A percentile compares a stretch with the other conserved stretches of the same genome.
phyloP scores from a whole-genome alignment of 2,888 invertebrate species.

The Synergus itoensis region DNA sequence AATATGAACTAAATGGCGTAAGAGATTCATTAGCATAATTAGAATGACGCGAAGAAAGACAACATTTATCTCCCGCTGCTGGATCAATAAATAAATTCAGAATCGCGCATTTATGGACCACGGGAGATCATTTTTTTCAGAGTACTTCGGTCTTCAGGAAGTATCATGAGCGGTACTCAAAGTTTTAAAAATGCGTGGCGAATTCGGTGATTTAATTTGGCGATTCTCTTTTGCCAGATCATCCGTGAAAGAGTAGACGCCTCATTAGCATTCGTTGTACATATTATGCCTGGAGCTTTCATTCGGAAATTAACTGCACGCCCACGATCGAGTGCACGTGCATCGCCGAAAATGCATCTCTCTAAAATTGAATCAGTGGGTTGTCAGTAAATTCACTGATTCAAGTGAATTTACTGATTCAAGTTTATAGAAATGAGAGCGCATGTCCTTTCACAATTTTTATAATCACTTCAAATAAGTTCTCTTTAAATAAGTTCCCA shows the following conservation, averaged over 20 bases:
- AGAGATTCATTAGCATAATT: constrained; percentile 9
- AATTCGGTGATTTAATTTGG: constrained; percentile 60
- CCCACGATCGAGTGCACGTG: constrained; percentile 45
- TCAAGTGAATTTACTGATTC: no score
- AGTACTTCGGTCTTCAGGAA: constrained; percentile 2
- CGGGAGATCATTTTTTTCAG: constrained; percentile 22
- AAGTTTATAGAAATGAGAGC: no score
- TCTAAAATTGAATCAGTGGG: no score
- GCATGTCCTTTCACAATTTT: background rate
- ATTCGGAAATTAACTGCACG: constrained; percentile 68
- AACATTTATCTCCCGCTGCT: background rate
- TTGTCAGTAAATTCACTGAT: no score
- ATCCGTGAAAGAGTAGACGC: constrained; percentile 53
- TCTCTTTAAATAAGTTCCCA: background rate
- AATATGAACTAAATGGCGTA: background rate
- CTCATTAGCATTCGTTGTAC: constrained; percentile 70
- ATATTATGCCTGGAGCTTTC: constrained; percentile 63
- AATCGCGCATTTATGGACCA: background rate
- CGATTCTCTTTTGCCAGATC: constrained; percentile 51
- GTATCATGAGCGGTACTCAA: constrained; percentile 17
- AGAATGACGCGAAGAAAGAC: background rate
- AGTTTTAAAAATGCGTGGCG: constrained; percentile 43
- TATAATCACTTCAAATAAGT: background rate
- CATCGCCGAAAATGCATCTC: constrained; percentile 9
- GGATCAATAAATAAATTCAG: constrained; percentile 4